These are phyloP conservation scores for Amphipyra berbera DNA, from an alignment of 2,888 invertebrate genomes.

Conservation along the genomic window DNA sequence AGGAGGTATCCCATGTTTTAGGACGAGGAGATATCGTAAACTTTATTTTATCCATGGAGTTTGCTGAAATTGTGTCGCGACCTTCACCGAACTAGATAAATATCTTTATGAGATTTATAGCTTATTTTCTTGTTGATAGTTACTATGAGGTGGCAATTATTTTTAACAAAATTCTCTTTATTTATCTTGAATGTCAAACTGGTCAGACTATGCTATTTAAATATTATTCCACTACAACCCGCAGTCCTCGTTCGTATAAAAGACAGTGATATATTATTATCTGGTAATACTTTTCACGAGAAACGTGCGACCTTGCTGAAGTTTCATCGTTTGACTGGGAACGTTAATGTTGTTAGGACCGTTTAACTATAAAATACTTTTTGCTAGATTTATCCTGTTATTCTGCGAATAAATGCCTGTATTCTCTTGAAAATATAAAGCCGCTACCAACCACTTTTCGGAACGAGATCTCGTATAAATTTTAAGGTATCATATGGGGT, in stretches of 20 bases:
- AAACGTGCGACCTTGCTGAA: conserved; percentile 4
- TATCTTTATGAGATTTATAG: conserved; percentile 51
- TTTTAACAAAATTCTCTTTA: conserved; percentile 4
- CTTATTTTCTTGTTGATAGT: conserved; percentile 39
- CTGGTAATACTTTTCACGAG: conserved; percentile 1
- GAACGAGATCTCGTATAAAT: conserved; percentile 14
- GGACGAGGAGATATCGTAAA: conserved; percentile 67
- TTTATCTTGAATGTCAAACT: neutral
- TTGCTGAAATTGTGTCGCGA: conserved; percentile 58
- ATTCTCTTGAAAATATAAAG: conserved; percentile 4
- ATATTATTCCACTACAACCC: neutral
- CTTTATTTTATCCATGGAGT: conserved; percentile 63
- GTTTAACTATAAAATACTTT: neutral
- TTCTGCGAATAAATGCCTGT: neutral
- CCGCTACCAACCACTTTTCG: conserved; percentile 14
- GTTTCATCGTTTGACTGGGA: neutral
- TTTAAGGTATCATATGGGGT: conserved; percentile 2
- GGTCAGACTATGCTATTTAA: neutral
- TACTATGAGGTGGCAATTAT: conserved; percentile 16
- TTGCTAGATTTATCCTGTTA: conserved; percentile 4
- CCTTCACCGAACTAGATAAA: conserved; percentile 53
- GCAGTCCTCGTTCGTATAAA: neutral
- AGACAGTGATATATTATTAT: conserved; percentile 7
- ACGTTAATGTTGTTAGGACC: neutral
- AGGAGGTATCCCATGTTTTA: conserved; percentile 64